phyloP scores from a whole-genome alignment of 35 echinoderm and acorn worm species.

The Ophioderma brevispina region DNA sequence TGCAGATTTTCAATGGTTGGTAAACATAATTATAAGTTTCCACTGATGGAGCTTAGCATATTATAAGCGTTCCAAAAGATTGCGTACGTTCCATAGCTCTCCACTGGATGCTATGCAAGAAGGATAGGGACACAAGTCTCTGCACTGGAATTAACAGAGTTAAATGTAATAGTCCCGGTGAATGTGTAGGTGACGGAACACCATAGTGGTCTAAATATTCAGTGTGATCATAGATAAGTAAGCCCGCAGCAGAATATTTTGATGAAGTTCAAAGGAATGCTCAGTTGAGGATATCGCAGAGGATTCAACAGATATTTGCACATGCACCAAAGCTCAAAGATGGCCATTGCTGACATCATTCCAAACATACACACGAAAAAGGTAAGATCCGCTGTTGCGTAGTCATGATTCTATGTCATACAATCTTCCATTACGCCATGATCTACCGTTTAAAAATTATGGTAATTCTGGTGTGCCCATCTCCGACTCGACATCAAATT shows the following conservation, averaged over 20 bases:
- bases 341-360: slow-evolving; percentile 18
- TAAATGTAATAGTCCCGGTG: neutral
- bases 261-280: neutral
- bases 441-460: too few relatives aligned
- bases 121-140: too few relatives aligned
- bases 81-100: neutral
- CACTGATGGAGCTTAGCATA: neutral
- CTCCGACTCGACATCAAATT: too few relatives aligned
- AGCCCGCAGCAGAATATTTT: neutral
- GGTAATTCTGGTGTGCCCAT: too few relatives aligned
- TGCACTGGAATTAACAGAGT: too few relatives aligned
- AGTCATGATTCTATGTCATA: neutral
- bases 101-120: neutral
- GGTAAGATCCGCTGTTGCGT: neutral
- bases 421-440: too few relatives aligned
- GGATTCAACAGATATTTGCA: neutral
- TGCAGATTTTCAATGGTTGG: slow-evolving; percentile 4
- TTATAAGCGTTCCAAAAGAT: neutral
- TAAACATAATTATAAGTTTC: neutral
- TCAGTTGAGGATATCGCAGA: neutral
- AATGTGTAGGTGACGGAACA: neutral
- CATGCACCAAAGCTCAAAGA: neutral
- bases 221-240: neutral
- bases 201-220: neutral
- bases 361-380: neutral